Conservation (phyloP, 2,797 vertebrate genomes). For the Epinephelus coioides region DNA sequence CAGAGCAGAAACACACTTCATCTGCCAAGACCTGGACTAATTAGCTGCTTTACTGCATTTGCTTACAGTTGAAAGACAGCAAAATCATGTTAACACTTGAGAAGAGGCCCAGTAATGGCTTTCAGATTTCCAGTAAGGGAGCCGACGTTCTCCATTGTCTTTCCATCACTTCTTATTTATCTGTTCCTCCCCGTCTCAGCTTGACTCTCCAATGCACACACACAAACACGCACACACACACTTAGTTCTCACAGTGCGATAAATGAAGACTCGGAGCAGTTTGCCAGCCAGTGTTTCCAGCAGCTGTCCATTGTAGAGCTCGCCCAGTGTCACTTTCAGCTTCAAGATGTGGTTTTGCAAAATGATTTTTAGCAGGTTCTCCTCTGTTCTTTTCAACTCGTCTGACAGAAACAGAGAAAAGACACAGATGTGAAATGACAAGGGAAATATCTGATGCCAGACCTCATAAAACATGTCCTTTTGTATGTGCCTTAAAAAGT, state of each 20-base stretch:
- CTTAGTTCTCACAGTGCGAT: slow-evolving; percentile 92
- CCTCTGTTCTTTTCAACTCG: slow-evolving; percentile 89
- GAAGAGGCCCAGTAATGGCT: slow-evolving; percentile 24
- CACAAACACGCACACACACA: slow-evolving; percentile 25
- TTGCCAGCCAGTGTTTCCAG: slow-evolving; percentile 95
- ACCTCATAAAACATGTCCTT: not conserved
- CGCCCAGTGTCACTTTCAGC: slow-evolving; percentile 90
- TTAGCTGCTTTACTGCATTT: slow-evolving; percentile 53
- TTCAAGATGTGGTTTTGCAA: slow-evolving; percentile 97
- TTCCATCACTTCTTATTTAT: slow-evolving; percentile 22
- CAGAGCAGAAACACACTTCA: slow-evolving; percentile 12
- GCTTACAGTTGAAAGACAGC: slow-evolving; percentile 43
- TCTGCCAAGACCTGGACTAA: slow-evolving; percentile 48
- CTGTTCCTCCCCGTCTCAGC: not conserved
- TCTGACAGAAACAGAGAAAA: slow-evolving; percentile 79
- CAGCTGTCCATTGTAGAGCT: slow-evolving; percentile 94
- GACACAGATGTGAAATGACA: slow-evolving; percentile 11
- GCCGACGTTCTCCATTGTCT: not conserved
- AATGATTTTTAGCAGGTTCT: slow-evolving; percentile 88
- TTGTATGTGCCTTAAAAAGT: too few relatives aligned
- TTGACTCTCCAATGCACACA: slow-evolving; percentile 11
- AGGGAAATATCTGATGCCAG: not conserved
- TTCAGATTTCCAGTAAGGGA: slow-evolving; percentile 42
- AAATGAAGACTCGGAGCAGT: slow-evolving; percentile 94
- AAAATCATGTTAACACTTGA: slow-evolving; percentile 42